Base-by-base conservation (phyloP, 2,888 invertebrate genomes). In the Glomeris marginata region DNA sequence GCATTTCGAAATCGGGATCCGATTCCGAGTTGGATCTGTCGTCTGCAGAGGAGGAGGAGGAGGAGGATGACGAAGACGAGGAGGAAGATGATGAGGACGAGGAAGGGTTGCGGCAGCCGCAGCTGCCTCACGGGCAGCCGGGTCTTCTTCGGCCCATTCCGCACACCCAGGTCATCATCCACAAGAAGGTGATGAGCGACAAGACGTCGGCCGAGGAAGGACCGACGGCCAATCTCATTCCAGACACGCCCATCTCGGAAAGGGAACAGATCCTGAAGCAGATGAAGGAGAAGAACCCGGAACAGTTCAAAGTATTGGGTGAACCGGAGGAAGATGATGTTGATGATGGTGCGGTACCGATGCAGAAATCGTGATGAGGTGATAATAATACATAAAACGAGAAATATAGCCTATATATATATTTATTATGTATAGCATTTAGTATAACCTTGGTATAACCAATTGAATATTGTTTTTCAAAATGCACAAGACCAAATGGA, bases 331-430 rank as follows among this genome's bases (percentile, higher is more conserved):
- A 47, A 10, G 47, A 47, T 15, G 54, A 54, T 41, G 56, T 57
- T 3, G 54, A 53, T 21, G 56, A 56, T 11, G 45, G 54, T 20
- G 50, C n/a, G n/a, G n/a, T n/a, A n/a, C n/a, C n/a, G n/a, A n/a
- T n/a, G n/a, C n/a, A n/a, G n/a, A n/a, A n/a, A n/a, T n/a, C n/a
- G n/a, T n/a, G n/a, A n/a, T n/a, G n/a, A n/a, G n/a, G n/a, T n/a
- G n/a, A n/a, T n/a, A n/a, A n/a, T n/a, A n/a, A n/a, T n/a, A n/a
- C n/a, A n/a, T n/a, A n/a, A n/a, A n/a, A n/a, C n/a, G n/a, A n/a
- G n/a, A n/a, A n/a, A n/a, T n/a, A n/a, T n/a, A n/a, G n/a, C n/a
- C n/a, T n/a, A n/a, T n/a, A n/a, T n/a, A n/a, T n/a, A n/a, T n/a
- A n/a, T n/a, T n/a, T n/a, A n/a, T n/a, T n/a, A n/a, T n/a, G n/a